Conservation (phyloP, 2,888 invertebrate species). For the Pammene aurita region DNA sequence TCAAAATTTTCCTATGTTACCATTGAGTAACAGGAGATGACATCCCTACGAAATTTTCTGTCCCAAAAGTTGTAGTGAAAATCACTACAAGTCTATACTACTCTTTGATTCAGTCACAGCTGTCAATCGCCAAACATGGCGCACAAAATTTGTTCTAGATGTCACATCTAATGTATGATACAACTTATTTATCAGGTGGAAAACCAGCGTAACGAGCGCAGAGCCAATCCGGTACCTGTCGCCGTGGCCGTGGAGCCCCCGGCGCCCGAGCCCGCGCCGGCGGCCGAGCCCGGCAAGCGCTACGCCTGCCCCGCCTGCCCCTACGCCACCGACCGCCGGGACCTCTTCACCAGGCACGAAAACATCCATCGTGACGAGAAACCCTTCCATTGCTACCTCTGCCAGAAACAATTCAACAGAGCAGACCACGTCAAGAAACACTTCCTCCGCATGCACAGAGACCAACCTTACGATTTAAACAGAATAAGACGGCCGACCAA, state of each 20-base stretch:
- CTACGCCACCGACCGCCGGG: constrained; percentile 95
- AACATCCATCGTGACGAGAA: constrained; percentile 97
- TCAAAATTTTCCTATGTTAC: too few species aligned
- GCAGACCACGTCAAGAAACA: constrained; percentile 98
- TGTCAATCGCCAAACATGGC: too few species aligned
- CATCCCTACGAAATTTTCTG: too few species aligned
- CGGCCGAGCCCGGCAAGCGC: constrained; percentile 81
- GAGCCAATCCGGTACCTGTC: constrained; percentile 47
- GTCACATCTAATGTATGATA: too few species aligned
- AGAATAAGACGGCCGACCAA: constrained; percentile 87
- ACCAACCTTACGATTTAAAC: constrained; percentile 93
- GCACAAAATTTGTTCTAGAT: too few species aligned
- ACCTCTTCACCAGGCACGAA: constrained; percentile 95
- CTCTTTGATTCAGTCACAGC: too few species aligned
- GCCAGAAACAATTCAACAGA: constrained; percentile 95
- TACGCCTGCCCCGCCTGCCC: constrained; percentile 95
- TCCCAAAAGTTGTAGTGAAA: too few species aligned
- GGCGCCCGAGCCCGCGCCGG: constrained; percentile 42
- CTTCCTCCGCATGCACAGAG: constrained; percentile 95
- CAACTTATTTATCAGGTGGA: constrained; percentile 32
- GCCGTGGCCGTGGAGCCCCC: constrained; percentile 34
- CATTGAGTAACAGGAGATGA: too few species aligned
- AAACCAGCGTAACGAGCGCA: constrained; percentile 60
- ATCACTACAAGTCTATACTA: too few species aligned
- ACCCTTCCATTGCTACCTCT: constrained; percentile 96